phyloP scores from a whole-genome alignment of 2,113 vertebrate species.

The Oophaga pumilio region DNA sequence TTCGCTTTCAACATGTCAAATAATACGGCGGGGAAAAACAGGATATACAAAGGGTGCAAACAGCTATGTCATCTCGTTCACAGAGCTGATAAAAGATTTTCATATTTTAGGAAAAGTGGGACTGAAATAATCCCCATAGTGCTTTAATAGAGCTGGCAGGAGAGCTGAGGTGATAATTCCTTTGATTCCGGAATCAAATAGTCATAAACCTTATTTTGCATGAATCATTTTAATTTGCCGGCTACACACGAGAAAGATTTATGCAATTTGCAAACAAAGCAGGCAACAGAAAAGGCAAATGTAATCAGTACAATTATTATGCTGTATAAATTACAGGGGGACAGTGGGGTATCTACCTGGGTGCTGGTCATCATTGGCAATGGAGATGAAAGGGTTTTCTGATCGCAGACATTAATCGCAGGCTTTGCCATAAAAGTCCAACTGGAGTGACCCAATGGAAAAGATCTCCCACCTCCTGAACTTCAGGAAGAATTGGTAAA shows the following conservation, averaged over 20 bases:
- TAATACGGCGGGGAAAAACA: conserved; percentile 9
- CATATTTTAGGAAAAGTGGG: conserved; percentile 51
- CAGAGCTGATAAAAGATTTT: conserved; percentile 34
- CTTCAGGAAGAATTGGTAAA: no score
- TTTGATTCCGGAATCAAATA: conserved; percentile 43
- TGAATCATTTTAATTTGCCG: conserved; percentile 9
- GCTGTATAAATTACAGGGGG: background rate
- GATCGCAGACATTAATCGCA: no score
- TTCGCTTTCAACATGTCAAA: conserved; percentile 51
- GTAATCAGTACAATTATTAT: background rate
- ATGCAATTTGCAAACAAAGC: background rate
- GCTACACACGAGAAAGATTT: background rate
- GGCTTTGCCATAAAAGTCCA: no score
- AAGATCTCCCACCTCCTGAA: no score
- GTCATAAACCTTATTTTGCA: conserved; percentile 9
- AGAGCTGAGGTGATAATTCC: conserved; percentile 40
- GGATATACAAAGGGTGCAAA: conserved; percentile 55
- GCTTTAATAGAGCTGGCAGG: conserved; percentile 39
- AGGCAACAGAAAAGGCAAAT: background rate
- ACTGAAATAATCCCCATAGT: conserved; percentile 29
- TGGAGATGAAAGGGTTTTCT: no score
- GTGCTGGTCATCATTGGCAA: no score
- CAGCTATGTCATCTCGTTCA: conserved; percentile 36
- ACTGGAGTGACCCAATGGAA: no score
- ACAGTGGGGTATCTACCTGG: no score